Conservation (phyloP, 2,888 invertebrate genomes). For the Odontomyia ornata region DNA sequence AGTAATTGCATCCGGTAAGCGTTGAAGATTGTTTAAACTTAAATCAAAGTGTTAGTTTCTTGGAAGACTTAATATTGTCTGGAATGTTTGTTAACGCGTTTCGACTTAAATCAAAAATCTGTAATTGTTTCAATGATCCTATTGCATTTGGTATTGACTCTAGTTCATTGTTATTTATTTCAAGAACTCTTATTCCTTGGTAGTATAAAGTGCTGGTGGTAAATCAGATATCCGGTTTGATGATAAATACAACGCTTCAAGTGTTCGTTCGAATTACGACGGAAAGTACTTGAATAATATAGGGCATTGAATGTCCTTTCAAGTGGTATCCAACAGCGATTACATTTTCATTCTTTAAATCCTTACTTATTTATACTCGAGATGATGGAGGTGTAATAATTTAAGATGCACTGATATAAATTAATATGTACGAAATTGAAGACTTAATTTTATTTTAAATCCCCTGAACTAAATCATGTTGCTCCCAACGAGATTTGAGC, state of each 20-base stretch:
- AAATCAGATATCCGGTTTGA: conserved; percentile 86
- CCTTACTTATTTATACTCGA: too few species aligned
- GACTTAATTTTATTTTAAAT: too few species aligned
- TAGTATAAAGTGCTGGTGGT: conserved; percentile 92
- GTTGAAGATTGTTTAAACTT: conserved; percentile 90
- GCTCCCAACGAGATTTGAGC: too few species aligned
- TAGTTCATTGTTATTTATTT: conserved; percentile 91
- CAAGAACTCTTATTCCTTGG: conserved; percentile 84
- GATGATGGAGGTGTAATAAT: too few species aligned
- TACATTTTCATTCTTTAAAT: too few species aligned
- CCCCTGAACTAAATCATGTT: too few species aligned
- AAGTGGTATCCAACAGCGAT: too few species aligned
- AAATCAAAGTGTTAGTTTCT: conserved; percentile 85
- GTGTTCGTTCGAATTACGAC: conserved; percentile 89
- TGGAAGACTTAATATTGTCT: conserved; percentile 87
- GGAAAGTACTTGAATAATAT: too few species aligned
- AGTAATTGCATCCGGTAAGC: conserved; percentile 91
- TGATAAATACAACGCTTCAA: conserved; percentile 85
- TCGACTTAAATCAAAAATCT: conserved; percentile 83
- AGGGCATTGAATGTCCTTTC: too few species aligned
- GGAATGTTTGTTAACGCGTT: conserved; percentile 83
- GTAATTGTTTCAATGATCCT: conserved; percentile 83
- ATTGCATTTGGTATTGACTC: conserved; percentile 86
- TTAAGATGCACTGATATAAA: too few species aligned
- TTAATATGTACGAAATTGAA: too few species aligned